Percentiles rank a stretch among this genome's conserved stretches.
Evolutionary conservation across 1,140 invertebrate genomes (phyloP).

Genomic region (Zaprionus inermis): DNA sequence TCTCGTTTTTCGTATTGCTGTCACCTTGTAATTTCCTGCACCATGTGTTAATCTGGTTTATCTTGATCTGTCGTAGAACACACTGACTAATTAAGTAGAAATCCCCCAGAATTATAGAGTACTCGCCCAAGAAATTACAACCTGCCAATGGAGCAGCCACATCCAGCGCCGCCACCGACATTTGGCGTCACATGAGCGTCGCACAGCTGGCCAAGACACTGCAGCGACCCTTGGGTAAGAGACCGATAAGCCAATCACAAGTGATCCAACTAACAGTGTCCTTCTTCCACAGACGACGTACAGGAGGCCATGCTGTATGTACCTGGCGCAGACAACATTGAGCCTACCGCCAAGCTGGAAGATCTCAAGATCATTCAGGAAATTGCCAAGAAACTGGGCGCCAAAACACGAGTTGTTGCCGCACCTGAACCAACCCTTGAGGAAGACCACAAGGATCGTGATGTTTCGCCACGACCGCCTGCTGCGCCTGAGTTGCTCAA

Average conservation of each 20-base stretch:
- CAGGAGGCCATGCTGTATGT: conserved; percentile 89
- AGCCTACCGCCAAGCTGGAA: conserved; percentile 84
- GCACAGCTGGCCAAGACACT: conserved; percentile 88
- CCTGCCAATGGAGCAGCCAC: conserved; percentile 77
- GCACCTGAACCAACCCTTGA: conserved; percentile 81
- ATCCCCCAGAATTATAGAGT: conserved; percentile 85
- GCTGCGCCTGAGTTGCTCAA: conserved; percentile 87
- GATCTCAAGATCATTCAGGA: conserved; percentile 87
- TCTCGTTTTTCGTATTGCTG: neutral
- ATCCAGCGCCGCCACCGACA: conserved; percentile 82
- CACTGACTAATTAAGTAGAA: conserved; percentile 84
- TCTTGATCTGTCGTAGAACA: conserved; percentile 13
- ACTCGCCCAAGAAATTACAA: conserved; percentile 84
- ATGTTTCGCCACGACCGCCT: conserved; percentile 86
- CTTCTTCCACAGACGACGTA: conserved; percentile 86
- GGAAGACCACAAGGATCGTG: conserved; percentile 83
- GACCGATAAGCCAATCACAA: no score
- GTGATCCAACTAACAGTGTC: neutral
- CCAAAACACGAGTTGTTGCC: conserved; percentile 85
- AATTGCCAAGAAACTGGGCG: conserved; percentile 88
- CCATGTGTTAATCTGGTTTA: neutral
- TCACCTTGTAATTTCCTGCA: neutral
- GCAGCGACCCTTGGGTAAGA: conserved; percentile 79
- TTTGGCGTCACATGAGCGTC: conserved; percentile 93
- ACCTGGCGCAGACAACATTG: conserved; percentile 85